Evolutionary conservation across 2,888 invertebrate species (phyloP), one percentile per base, ranked within the genome.

Genomic region (Epinotia bilunana): DNA sequence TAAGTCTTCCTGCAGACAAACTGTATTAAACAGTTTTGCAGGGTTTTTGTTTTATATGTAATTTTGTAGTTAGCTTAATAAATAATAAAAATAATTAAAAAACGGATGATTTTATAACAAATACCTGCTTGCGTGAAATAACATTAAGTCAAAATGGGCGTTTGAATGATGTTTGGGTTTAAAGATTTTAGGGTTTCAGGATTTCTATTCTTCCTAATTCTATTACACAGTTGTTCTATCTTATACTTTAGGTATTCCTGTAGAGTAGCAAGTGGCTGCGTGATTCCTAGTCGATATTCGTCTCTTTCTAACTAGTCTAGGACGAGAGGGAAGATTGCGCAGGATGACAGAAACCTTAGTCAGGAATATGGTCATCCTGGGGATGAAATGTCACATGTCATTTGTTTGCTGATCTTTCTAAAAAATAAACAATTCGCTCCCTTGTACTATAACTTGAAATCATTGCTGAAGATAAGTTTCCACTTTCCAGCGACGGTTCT

Each of bases 241-340:
- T 28, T 3, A 28, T 53, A 13, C 53, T 53, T n/a, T 4, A 53
- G 53, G 16, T 53, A n/a, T 53, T 53, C n/a, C n/a, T n/a, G n/a
- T n/a, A 6, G n/a, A 53, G 53, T n/a, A n/a, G 53, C 53, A 53
- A 53, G 53, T 53, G 53, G 2, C 53, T 53, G 16, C n/a, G n/a
- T 53, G 53, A n/a, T 53, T n/a, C 5, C 7, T 7, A 53, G 53
- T 7, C 53, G 53, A n/a, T 53, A 53, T 53, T 53, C 53, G 1
- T 53, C n/a, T 53, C 53, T 53, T 53, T 53, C n/a, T 53, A 53
- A 53, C n/a, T 53, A n/a, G n/a, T 53, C 53, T 53, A 53, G 5
- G 6, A 53, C 6, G 53, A 53, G 7, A n/a, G n/a, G 13, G 53
- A 53, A 16, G 49, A 16, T 49, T 16, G 49, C 49, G 49, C 49